Base-by-base conservation (phyloP, 2,888 invertebrate species). In the Acutogordius australiensis region DNA sequence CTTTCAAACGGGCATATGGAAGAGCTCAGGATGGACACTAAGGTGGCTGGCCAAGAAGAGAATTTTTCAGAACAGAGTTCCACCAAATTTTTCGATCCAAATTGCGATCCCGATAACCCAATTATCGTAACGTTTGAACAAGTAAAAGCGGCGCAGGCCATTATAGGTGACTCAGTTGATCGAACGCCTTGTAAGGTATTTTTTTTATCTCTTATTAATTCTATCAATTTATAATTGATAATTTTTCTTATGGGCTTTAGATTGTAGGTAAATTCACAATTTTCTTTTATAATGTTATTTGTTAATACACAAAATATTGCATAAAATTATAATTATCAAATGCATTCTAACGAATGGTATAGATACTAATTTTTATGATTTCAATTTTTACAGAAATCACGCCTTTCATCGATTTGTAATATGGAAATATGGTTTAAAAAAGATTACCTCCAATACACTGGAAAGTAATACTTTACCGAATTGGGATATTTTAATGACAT, bases 361-460 rank as follows among this genome's bases (percentile, higher is more conserved):
- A 21, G 27, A 26, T 1, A 18, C 45, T 30, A n/a, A 21, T 62
- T 63, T 63, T 60, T 29, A 29, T 21, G 30, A 26, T 57, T 56
- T 44, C 45, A 27, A 61, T 57, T 30, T 61, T 69, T 73, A 37
- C 71, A 88, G 86, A 79, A 76, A 73, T 86, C 86, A 0, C 81
- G 82, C 66, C 77, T 87, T 70, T 84, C 86, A 0, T 74, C 77
- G 1, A 67, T 77, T 57, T 79, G 79, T 61, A 82, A 80, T 56
- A 82, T 88, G 80, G 81, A 87, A 30, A 76, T 91, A 64, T 90
- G 79, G 71, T 76, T 90, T 65, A 91, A 90, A 73, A 87, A 87
- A 70, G 90, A 91, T 70, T 88, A 84, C 69, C 76, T 86, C 18
- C 88, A 90, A 72, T 80, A 78, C 64, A 91, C 90, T n/a, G 90